Percentiles rank a stretch among this genome's conserved stretches.
phyloP scores from a whole-genome alignment of 92 coral and sea anemone genomes.

The Hydrozoanthus gracilis region DNA sequence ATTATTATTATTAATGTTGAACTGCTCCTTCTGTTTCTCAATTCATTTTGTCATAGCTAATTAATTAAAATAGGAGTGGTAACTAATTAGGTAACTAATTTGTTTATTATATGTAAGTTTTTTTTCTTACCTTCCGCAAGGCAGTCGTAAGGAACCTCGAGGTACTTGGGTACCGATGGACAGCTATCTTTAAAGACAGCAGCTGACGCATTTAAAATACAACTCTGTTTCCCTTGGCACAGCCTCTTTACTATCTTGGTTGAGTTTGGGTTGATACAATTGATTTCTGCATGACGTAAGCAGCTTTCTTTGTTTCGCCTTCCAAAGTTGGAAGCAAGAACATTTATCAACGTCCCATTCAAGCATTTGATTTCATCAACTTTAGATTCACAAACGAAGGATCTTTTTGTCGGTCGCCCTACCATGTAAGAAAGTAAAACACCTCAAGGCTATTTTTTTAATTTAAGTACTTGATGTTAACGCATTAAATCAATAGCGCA shows the following conservation, averaged over 20 bases:
- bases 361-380: background rate
- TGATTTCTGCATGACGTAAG: background rate
- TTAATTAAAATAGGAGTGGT: too few species aligned
- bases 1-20: too few species aligned
- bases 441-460: too few species aligned
- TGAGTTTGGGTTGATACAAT: slow-evolving; percentile 4
- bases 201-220: background rate
- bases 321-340: slow-evolving; percentile 13
- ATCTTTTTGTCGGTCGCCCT: background rate
- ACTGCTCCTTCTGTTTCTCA: too few species aligned
- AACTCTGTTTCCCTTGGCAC: slow-evolving; percentile 1
- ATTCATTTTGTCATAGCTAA: too few species aligned
- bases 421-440: too few species aligned
- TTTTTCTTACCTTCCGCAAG: background rate
- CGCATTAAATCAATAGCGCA: too few species aligned
- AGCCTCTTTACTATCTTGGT: background rate
- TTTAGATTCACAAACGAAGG: background rate
- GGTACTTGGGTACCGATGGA: background rate
- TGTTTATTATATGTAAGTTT: too few species aligned
- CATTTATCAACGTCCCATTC: background rate
- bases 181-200: background rate
- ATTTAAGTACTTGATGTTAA: too few species aligned
- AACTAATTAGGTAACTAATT: too few species aligned
- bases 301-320: background rate
- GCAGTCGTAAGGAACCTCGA: background rate